Evolutionary conservation across 2,113 vertebrate genomes (phyloP).

Genomic region (Rousettus leschenaultii): DNA sequence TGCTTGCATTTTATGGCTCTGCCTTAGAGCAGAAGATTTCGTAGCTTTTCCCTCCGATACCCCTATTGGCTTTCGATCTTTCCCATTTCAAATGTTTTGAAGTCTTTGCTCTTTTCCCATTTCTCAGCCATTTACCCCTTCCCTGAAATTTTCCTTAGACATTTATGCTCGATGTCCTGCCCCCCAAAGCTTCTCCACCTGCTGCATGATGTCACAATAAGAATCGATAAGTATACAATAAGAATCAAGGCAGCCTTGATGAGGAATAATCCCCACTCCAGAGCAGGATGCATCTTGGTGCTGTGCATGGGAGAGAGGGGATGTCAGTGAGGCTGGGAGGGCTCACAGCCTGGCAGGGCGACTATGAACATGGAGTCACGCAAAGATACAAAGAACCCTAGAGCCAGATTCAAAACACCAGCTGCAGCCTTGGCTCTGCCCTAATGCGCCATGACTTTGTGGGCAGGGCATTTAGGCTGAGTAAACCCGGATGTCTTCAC

Average conservation of each 20-base stretch:
- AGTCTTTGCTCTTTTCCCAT: not conserved
- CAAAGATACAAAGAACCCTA: not conserved
- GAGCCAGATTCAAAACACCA: not conserved
- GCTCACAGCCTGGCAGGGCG: not conserved
- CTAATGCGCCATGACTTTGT: not conserved
- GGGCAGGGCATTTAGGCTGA: constrained; percentile 41
- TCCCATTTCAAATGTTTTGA: not conserved
- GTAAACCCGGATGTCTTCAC: constrained; percentile 28
- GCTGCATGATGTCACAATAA: not conserved
- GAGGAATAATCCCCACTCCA: not conserved
- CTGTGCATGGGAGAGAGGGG: not conserved
- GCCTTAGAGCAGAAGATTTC: not conserved
- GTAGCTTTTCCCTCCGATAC: not conserved
- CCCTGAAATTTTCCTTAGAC: not conserved
- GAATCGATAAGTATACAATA: not conserved
- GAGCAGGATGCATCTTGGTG: not conserved
- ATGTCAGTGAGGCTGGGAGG: not conserved
- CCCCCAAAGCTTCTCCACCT: not conserved
- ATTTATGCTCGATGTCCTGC: not conserved
- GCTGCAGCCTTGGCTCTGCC: not conserved
- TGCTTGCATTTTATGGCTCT: not conserved
- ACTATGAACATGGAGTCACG: not conserved
- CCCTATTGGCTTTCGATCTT: not conserved
- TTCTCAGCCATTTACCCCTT: not conserved
- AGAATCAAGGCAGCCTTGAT: not conserved